A percentile compares a stretch with the other conserved stretches of the same genome.
Conservation (phyloP, 1,140 invertebrate species). For the Leucophenga varia region DNA sequence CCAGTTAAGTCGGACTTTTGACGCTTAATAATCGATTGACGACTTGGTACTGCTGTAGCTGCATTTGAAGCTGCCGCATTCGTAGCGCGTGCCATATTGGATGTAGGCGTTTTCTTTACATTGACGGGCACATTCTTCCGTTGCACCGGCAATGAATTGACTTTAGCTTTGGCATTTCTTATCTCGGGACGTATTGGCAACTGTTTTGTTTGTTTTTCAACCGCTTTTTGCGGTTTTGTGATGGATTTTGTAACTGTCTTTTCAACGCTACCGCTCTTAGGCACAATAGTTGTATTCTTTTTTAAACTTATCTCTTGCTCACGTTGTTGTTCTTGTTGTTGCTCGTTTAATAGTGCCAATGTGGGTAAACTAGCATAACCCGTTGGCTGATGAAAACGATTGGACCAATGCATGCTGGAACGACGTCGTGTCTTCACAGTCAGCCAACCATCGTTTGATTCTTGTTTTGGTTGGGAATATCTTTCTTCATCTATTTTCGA, state of each 20-base stretch:
- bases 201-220: constrained; percentile 26
- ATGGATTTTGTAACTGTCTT: constrained; percentile 15
- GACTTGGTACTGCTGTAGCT: constrained; percentile 13
- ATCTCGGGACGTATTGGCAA: constrained; percentile 34
- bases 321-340: constrained; percentile 39
- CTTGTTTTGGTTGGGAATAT: constrained; percentile 55
- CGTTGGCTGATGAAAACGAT: constrained; percentile 67
- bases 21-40: constrained; percentile 57
- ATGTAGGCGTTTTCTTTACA: constrained; percentile 14
- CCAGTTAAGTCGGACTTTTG: constrained; percentile 65
- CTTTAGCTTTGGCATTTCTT: constrained; percentile 54
- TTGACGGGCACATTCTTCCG: constrained; percentile 14
- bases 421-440: constrained; percentile 65
- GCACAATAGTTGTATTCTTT: too few relatives aligned
- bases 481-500: constrained; percentile 25
- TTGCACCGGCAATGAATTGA: constrained; percentile 43
- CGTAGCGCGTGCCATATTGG: constrained; percentile 3
- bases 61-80: constrained; percentile 11
- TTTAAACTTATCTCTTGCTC: constrained; percentile 17
- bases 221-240: constrained; percentile 15
- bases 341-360: constrained; percentile 59
- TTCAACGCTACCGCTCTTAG: constrained; percentile 13
- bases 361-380: constrained; percentile 68
- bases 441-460: constrained; percentile 65
- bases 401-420: constrained; percentile 65